A percentile compares a stretch with the other conserved stretches of the same genome.
phyloP scores from a whole-genome alignment of 2,888 invertebrate species.

The Eupithecia insigniata region DNA sequence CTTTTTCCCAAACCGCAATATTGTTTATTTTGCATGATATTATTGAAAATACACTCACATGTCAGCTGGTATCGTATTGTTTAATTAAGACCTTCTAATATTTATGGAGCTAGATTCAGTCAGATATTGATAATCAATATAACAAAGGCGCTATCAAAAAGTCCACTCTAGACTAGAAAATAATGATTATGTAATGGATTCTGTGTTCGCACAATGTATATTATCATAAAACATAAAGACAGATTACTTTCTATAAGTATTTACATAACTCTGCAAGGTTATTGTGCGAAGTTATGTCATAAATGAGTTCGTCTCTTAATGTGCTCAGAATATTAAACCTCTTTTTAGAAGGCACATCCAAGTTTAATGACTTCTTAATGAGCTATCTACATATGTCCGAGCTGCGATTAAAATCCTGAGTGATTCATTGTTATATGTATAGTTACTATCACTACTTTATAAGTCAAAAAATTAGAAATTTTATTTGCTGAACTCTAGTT shows the following conservation, averaged over 20 bases:
- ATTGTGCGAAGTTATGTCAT: constrained; percentile 5
- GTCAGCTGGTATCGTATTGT: neutral
- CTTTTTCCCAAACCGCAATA: constrained; percentile 51
- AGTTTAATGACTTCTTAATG: constrained; percentile 29
- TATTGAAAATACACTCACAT: neutral
- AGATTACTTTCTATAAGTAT: neutral
- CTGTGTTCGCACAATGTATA: neutral
- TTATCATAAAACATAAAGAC: neutral
- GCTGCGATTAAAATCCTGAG: constrained; percentile 15
- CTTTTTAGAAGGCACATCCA: constrained; percentile 12
- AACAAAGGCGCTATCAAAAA: constrained; percentile 4
- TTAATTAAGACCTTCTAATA: constrained; percentile 4
- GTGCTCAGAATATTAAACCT: constrained; percentile 5
- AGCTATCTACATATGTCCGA: constrained; percentile 13
- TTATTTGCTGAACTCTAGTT: neutral
- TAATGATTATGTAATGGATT: neutral
- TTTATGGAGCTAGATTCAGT: neutral
- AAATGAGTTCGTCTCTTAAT: neutral
- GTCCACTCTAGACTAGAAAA: neutral
- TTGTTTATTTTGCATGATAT: constrained; percentile 40
- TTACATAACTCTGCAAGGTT: neutral
- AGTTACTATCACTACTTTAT: neutral
- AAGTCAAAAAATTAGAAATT: neutral
- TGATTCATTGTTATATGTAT: neutral
- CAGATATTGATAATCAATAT: neutral